Evolutionary conservation across 2,113 vertebrate genomes (phyloP).

Genomic region (Anolis carolinensis): DNA sequence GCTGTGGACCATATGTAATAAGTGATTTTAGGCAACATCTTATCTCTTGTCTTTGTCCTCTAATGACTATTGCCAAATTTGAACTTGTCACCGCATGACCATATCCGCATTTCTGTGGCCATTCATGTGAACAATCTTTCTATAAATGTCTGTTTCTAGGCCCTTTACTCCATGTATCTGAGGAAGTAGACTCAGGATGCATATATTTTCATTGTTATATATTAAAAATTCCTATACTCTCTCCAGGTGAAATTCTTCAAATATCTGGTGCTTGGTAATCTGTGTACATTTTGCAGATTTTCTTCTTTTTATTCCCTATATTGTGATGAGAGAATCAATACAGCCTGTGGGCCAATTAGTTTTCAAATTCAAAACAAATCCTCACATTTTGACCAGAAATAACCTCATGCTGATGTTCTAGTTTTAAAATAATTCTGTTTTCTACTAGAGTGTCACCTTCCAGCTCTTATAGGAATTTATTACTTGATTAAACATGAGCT

Average conservation of each 20-base stretch:
- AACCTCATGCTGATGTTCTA: neutral
- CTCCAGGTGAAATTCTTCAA: neutral
- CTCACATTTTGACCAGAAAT: neutral
- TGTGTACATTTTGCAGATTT: neutral
- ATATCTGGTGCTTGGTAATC: neutral
- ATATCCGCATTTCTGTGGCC: neutral
- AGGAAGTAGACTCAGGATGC: too few relatives aligned
- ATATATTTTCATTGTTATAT: neutral
- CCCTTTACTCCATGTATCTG: too few relatives aligned
- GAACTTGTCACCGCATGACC: neutral
- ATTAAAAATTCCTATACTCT: neutral
- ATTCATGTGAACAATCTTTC: too few relatives aligned
- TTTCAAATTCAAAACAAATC: neutral
- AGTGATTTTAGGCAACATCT: too few relatives aligned
- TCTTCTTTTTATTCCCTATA: neutral
- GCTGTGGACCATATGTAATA: too few relatives aligned
- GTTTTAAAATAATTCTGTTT: neutral
- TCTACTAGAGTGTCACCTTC: neutral
- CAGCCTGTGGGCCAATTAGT: conserved; percentile 6
- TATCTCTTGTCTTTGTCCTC: neutral
- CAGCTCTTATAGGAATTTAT: conserved; percentile 7
- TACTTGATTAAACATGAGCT: neutral
- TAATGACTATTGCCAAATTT: too few relatives aligned
- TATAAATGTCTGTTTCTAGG: too few relatives aligned
- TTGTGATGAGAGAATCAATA: neutral